Evolutionary conservation across 2,797 vertebrate genomes (phyloP).

Genomic region (Stomatorhinus walkeri): DNA sequence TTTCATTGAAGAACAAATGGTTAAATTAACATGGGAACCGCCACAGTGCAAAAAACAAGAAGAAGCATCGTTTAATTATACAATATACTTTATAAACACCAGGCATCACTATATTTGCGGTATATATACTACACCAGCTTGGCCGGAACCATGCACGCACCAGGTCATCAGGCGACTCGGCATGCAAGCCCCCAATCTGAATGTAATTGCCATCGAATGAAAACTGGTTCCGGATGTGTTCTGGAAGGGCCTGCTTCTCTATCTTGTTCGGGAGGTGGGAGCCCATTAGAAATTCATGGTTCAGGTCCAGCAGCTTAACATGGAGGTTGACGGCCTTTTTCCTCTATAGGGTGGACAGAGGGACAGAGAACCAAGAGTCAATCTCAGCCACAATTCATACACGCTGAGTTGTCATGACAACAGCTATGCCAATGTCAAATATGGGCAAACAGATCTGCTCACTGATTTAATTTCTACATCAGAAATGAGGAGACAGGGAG

Average conservation of each 20-base stretch:
- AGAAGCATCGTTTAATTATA: not conserved
- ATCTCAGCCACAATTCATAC: not conserved
- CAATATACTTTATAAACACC: not conserved
- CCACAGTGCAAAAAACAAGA: not conserved
- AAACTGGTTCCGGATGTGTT: constrained; percentile 74
- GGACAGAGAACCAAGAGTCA: not conserved
- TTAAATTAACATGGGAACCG: not conserved
- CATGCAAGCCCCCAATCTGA: constrained; percentile 74
- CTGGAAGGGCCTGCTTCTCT: constrained; percentile 71
- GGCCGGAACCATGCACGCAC: constrained; percentile 49
- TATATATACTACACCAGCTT: not conserved
- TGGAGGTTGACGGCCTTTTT: constrained; percentile 81
- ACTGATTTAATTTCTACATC: not conserved
- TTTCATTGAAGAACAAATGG: not conserved
- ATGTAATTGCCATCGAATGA: constrained; percentile 68
- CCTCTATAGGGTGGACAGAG: constrained; percentile 58
- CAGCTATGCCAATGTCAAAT: not conserved
- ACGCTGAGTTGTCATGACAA: not conserved
- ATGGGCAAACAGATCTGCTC: not conserved
- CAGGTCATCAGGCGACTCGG: constrained; percentile 79
- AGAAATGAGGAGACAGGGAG: not conserved
- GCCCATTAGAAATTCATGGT: constrained; percentile 76
- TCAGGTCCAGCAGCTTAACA: constrained; percentile 82
- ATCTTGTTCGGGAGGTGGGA: constrained; percentile 81
- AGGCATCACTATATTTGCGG: not conserved